Base-by-base conservation (phyloP, 2,888 invertebrate species). In the Phrixothrix hirtus region DNA sequence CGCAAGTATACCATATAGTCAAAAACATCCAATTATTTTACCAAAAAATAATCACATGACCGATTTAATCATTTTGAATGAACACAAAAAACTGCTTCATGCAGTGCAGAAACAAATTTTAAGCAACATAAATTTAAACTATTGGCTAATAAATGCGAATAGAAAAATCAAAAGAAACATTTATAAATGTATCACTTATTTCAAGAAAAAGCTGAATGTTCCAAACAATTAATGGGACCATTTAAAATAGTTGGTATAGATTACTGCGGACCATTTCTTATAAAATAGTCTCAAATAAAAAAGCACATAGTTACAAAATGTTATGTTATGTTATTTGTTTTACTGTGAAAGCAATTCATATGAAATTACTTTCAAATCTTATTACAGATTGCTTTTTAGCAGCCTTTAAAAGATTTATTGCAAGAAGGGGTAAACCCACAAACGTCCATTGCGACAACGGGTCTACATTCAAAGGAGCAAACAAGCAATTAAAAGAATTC, bases 341-440 rank as follows among this genome's bases (percentile, higher is more conserved):
- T 31, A 2, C 12, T 13, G 4, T 11, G 10, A 31, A 27, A 27
- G 27, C 27, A 4, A 27, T 27, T 13, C 2, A 3, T 4, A 13
- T 31, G 14, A n/a, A n/a, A n/a, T n/a, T n/a, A n/a, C n/a, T n/a
- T n/a, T 31, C 31, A 4, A 10, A 31, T 11, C 1, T 31, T 3
- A 31, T 13, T 4, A 31, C 12, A 10, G 31, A 31, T n/a, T 13
- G 3, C 2, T 11, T 31, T 13, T 31, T 31, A 31, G 4, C 31
- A 12, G 31, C 31, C 31, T 31, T 31, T 31, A 31, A 13, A 11
- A 11, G 31, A 13, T 31, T 10, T 31, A 31, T 31, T 31, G 11
- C 9, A 5, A 31, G 31, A 31, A 11, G 11, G 10, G 31, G 12
- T 9, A 11, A n/a, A n/a, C n/a, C n/a, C n/a, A 31, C 25, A 7